phyloP scores from a whole-genome alignment of 2,797 vertebrate species.

The Sebastes trivittatus region DNA sequence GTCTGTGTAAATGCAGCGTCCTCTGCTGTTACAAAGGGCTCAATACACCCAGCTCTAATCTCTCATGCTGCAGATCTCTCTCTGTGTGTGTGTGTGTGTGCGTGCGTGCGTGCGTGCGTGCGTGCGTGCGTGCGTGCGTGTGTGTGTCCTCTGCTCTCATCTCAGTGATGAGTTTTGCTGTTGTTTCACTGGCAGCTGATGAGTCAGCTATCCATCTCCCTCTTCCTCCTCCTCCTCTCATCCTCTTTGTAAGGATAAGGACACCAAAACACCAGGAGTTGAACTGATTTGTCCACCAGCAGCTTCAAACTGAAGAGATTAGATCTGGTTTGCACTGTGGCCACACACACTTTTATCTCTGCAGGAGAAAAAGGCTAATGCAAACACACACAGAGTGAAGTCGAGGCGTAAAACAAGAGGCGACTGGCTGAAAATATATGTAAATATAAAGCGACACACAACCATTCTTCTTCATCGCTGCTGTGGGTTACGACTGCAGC shows the following conservation, averaged over 20 bases:
- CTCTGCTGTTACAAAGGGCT: conserved; percentile 53
- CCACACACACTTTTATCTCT: background rate
- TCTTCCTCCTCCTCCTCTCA: conserved; percentile 2
- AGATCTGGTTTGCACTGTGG: background rate
- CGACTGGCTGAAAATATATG: conserved; percentile 17
- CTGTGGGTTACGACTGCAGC: conserved; percentile 17
- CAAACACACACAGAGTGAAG: conserved; percentile 2
- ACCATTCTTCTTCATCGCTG: background rate
- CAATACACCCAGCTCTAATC: conserved; percentile 18
- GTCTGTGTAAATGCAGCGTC: conserved; percentile 48
- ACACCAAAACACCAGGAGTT: background rate
- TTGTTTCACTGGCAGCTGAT: conserved; percentile 44
- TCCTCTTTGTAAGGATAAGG: conserved; percentile 15
- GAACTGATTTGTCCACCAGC: conserved; percentile 35
- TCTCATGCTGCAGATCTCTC: background rate
- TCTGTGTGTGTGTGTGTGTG: background rate
- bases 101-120: background rate
- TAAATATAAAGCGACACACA: conserved; percentile 9
- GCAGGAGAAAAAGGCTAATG: background rate
- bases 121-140: background rate
- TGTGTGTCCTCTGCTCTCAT: conserved; percentile 17
- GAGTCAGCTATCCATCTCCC: conserved; percentile 47
- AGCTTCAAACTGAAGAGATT: conserved; percentile 14
- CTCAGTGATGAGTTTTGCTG: conserved; percentile 36
- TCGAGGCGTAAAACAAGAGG: conserved; percentile 20